phyloP scores from a whole-genome alignment of 2,888 invertebrate species.

The Hartigia nigra region DNA sequence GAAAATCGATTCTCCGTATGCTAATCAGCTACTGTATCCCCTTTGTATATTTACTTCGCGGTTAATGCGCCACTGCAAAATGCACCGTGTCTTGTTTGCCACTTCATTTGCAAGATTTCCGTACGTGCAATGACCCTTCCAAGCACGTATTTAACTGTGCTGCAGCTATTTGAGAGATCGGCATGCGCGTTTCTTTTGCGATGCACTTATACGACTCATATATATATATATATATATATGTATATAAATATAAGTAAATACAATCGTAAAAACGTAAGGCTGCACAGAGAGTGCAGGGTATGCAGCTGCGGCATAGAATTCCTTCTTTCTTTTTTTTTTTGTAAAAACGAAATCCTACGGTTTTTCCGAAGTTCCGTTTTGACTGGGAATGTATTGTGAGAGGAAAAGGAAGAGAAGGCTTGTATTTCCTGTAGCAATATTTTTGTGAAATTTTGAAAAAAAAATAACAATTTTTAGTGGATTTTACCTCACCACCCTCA shows the following conservation, averaged over 20 bases:
- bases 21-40: background rate
- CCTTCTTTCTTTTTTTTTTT: background rate
- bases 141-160: background rate
- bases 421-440: background rate
- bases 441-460: background rate
- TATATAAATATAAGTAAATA: background rate
- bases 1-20: background rate
- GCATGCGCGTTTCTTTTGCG: background rate
- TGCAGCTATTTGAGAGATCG: background rate
- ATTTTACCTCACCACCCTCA: background rate
- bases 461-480: background rate
- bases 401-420: background rate
- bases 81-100: slow-evolving; percentile 35
- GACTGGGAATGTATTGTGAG: background rate
- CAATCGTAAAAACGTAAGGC: background rate
- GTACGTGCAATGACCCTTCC: slow-evolving; percentile 18
- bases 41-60: background rate
- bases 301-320: background rate
- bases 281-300: background rate
- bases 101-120: slow-evolving; percentile 44
- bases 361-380: background rate
- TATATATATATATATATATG: too few relatives aligned
- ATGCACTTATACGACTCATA: background rate
- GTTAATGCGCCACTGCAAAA: background rate
- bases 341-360: background rate